Evolutionary conservation across 2,888 invertebrate species (phyloP).

Genomic region (Caenorhabditis afra): DNA sequence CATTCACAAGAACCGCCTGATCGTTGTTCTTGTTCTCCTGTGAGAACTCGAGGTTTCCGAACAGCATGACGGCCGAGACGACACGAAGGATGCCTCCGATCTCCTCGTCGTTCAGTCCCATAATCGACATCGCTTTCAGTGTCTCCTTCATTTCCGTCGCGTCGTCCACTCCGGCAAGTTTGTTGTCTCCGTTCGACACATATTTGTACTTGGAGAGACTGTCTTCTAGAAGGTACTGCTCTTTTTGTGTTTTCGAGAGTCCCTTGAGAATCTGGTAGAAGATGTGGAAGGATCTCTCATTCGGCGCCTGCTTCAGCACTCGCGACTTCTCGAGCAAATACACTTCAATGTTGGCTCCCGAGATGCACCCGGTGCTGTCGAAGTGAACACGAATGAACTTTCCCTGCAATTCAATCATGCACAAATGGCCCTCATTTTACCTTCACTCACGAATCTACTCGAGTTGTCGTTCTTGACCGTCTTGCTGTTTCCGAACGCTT

Average conservation of each 20-base stretch:
- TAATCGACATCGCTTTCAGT: slow-evolving; percentile 96
- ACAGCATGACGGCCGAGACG: slow-evolving; percentile 93
- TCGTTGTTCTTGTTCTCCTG: slow-evolving; percentile 95
- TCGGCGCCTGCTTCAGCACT: slow-evolving; percentile 96
- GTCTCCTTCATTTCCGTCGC: slow-evolving; percentile 92
- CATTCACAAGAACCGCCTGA: slow-evolving; percentile 97
- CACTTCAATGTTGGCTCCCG: slow-evolving; percentile 99
- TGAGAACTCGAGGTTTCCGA: slow-evolving; percentile 98
- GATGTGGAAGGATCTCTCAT: slow-evolving; percentile 98
- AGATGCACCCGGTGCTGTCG: slow-evolving; percentile 98
- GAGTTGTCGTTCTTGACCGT: slow-evolving; percentile 99
- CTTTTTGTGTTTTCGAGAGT: slow-evolving; percentile 84
- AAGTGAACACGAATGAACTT: slow-evolving; percentile 99
- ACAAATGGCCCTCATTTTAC: slow-evolving; percentile 78
- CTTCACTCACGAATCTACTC: slow-evolving; percentile 97
- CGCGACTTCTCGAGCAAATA: slow-evolving; percentile 98
- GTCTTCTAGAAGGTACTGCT: slow-evolving; percentile 91
- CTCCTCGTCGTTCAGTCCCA: slow-evolving; percentile 96
- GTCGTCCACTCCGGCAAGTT: slow-evolving; percentile 92
- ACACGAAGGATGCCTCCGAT: slow-evolving; percentile 93
- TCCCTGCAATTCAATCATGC: slow-evolving; percentile 83
- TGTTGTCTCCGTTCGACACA: slow-evolving; percentile 88
- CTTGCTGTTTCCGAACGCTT: slow-evolving; percentile 99
- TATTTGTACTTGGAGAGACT: slow-evolving; percentile 93
- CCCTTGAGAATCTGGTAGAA: slow-evolving; percentile 97